Percentiles rank a stretch among this genome's conserved stretches.
Conservation (phyloP, 2,113 vertebrate species). For the Corvus cornix region DNA sequence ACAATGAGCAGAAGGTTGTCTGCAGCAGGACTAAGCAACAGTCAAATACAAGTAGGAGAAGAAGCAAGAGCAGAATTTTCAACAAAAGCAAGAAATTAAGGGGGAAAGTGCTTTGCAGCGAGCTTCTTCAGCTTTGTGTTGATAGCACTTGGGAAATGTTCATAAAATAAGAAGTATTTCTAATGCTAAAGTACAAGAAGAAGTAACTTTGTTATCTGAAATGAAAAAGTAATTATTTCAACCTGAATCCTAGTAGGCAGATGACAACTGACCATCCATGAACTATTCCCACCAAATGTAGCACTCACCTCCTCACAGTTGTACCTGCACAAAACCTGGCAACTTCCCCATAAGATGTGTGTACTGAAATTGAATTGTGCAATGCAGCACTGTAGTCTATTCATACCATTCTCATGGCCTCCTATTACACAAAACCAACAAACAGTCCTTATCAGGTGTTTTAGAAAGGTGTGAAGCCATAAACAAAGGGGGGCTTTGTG, state of each 20-base stretch:
- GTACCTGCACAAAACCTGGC: background rate
- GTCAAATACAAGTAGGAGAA: background rate
- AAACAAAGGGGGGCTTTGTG: background rate
- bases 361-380: background rate
- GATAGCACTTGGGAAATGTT: background rate
- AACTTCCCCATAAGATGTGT: fast-evolving
- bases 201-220: background rate
- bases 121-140: background rate
- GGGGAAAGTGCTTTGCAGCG: background rate
- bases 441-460: background rate
- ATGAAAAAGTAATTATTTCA: background rate
- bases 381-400: background rate
- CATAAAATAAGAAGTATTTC: background rate
- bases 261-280: background rate
- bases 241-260: background rate
- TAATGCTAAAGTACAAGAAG: background rate
- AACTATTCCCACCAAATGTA: background rate
- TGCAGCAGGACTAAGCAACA: background rate
- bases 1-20: background rate
- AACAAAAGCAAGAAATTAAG: background rate
- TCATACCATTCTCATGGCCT: background rate
- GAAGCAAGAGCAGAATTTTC: fast-evolving
- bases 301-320: background rate
- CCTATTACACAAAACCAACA: background rate
- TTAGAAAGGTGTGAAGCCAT: background rate